These are phyloP conservation scores for Chamaetylas fuelleborni DNA, from an alignment of 2,113 vertebrate species.

Conservation along the genomic window DNA sequence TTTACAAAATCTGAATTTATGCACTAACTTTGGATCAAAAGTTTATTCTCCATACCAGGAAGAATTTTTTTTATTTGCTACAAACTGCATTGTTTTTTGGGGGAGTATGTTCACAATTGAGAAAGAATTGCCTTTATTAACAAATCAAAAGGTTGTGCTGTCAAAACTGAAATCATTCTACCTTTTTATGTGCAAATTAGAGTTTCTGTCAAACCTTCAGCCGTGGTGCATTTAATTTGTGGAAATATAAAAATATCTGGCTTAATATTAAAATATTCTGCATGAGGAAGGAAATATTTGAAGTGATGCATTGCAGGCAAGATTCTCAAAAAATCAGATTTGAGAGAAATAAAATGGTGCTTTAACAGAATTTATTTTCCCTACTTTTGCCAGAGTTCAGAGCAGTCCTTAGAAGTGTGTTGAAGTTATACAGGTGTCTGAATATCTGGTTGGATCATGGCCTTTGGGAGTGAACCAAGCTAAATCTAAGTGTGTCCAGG, in stretches of 20 bases:
- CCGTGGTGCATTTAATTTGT: conserved; percentile 69
- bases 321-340: neutral
- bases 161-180: conserved; percentile 68
- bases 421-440: neutral
- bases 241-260: conserved; percentile 53
- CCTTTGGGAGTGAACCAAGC: conserved; percentile 14
- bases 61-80: neutral
- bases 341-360: conserved; percentile 1
- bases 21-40: conserved; percentile 25
- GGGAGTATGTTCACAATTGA: conserved; percentile 59
- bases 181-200: conserved; percentile 75
- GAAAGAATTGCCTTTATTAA: conserved; percentile 68
- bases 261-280: conserved; percentile 56
- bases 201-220: conserved; percentile 71
- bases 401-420: neutral
- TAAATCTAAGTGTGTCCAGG: neutral
- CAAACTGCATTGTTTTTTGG: conserved; percentile 54
- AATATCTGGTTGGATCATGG: neutral
- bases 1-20: neutral
- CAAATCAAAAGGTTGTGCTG: conserved; percentile 62
- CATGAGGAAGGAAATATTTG: conserved; percentile 7
- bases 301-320: neutral
- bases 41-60: conserved; percentile 13
- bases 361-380: neutral
- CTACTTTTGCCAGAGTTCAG: neutral